Evolutionary conservation across 2,113 vertebrate species (phyloP).

Genomic region (Electrona antarctica): DNA sequence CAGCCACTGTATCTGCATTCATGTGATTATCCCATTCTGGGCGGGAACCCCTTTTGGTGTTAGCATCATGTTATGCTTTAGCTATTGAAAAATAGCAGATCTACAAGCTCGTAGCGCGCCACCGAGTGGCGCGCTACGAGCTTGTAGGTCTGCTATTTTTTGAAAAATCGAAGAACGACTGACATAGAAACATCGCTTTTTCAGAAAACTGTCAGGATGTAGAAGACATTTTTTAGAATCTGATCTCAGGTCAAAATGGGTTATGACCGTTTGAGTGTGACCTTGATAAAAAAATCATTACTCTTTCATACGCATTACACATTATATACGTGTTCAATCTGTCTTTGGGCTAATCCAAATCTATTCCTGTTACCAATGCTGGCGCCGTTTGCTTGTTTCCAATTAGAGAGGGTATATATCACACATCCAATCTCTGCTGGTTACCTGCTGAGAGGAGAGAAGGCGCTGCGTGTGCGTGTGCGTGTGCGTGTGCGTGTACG

Average conservation of each 20-base stretch:
- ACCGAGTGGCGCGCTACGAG: too few relatives aligned
- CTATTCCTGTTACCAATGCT: constrained; percentile 51
- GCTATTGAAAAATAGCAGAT: too few relatives aligned
- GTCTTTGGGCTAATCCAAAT: constrained; percentile 58
- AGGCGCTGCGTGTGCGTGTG: background rate
- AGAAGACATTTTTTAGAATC: too few relatives aligned
- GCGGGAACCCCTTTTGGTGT: too few relatives aligned
- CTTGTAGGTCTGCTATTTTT: too few relatives aligned
- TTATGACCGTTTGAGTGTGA: constrained; percentile 54
- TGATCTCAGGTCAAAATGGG: too few relatives aligned
- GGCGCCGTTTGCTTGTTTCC: constrained; percentile 53
- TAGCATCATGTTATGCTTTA: too few relatives aligned
- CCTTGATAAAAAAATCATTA: constrained; percentile 66
- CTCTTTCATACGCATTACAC: constrained; percentile 65
- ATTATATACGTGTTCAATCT: constrained; percentile 55
- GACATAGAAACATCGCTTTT: too few relatives aligned
- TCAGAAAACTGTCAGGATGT: too few relatives aligned
- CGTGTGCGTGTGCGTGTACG: background rate
- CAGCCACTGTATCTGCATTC: constrained; percentile 36
- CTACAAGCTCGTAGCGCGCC: too few relatives aligned
- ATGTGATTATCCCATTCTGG: too few relatives aligned
- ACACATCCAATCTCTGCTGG: constrained; percentile 59
- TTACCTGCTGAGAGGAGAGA: constrained; percentile 56
- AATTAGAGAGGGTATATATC: constrained; percentile 65
- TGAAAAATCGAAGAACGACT: too few relatives aligned